Evolutionary conservation across 37 sponge, comb jelly and placozoan species (phyloP).

Genomic region (Dysidea cf. avara): DNA sequence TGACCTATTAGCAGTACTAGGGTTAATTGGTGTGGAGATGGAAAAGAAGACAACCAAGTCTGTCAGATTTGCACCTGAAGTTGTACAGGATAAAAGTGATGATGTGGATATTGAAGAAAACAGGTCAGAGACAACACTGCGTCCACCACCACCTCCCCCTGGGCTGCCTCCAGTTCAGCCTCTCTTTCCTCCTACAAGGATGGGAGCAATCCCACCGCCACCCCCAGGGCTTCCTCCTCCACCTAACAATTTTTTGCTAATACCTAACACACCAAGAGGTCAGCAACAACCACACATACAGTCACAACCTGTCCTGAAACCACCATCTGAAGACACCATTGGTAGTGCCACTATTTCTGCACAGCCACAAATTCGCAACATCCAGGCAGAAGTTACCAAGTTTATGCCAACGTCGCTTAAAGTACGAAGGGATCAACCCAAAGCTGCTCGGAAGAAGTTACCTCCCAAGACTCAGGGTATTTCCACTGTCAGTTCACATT

Average conservation of each 20-base stretch:
- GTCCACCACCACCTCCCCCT: conserved; percentile 31
- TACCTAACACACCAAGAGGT: not conserved
- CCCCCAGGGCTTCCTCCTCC: conserved; percentile 53
- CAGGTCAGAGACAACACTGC: not conserved
- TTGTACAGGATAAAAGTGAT: conserved; percentile 9
- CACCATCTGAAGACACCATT: conserved; percentile 6
- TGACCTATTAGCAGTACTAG: conserved; percentile 31
- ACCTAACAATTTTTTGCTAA: not conserved
- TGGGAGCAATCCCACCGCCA: conserved; percentile 25
- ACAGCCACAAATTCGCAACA: conserved; percentile 86
- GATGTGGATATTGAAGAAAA: conserved; percentile 1
- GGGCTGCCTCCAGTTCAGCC: conserved; percentile 37
- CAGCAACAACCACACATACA: conserved; percentile 54
- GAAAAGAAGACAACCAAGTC: not conserved
- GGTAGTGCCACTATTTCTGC: conserved; percentile 70
- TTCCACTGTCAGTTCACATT: not conserved
- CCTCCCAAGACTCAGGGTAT: conserved; percentile 9
- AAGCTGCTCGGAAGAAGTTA: conserved; percentile 27
- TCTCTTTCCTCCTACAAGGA: conserved; percentile 1
- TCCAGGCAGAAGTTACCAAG: conserved; percentile 92
- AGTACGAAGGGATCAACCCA: conserved; percentile 83
- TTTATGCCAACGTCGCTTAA: conserved; percentile 87
- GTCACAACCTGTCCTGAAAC: conserved; percentile 50
- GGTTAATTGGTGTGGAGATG: conserved; percentile 19
- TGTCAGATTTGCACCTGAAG: conserved; percentile 19